Evolutionary conservation across 1,140 invertebrate genomes (phyloP), one percentile per base, ranked within the genome.

Genomic region (Tribolium madens): DNA sequence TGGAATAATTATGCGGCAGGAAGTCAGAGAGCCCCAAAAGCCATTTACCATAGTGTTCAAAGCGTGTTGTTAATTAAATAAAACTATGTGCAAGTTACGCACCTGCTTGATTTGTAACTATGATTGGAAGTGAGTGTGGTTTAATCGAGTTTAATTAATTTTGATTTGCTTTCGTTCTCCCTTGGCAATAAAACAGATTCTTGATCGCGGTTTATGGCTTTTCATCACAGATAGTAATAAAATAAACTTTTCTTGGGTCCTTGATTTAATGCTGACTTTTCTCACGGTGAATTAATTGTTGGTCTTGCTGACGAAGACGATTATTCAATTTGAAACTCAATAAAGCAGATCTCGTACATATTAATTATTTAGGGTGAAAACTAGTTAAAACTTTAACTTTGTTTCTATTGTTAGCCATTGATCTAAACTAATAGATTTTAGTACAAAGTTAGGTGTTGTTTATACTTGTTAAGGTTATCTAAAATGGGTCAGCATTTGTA

Each of bases 61-160:
- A 42, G 9, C 7, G 1, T 42, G 36, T 42, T 42, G 36, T 42
- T n/a, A 42, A 42, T 42, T 42, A 10, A 42, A 42, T n/a, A 42
- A 42, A 42, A 42, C 36, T 42, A 42, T 50, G 10, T 47, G 46
- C 6, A 47, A 47, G 13, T 47, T 47, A 12, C 46, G 13, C 46
- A 26, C 21, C 21, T 26, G 46, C 13, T 50, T 15, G 12, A 17
- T 7, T 50, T 50, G 13, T 50, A 12, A 17, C 15, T n/a, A 47
- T 47, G 46, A 12, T 14, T 47, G 46, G 46, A 3, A 14, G 13
- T 17, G 4, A 50, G 48, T 50, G 48, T 64, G 26, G 26, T 18
- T 64, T 64, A 64, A 64, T 64, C 26, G 26, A 64, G 26, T 64
- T 64, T 64, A 57, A 57, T 57, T 64, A 64, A 64, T 64, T 64